A percentile compares a stretch with the other conserved stretches of the same genome.
phyloP scores from a whole-genome alignment of 2,797 vertebrate genomes.

The Etheostoma perlongum region DNA sequence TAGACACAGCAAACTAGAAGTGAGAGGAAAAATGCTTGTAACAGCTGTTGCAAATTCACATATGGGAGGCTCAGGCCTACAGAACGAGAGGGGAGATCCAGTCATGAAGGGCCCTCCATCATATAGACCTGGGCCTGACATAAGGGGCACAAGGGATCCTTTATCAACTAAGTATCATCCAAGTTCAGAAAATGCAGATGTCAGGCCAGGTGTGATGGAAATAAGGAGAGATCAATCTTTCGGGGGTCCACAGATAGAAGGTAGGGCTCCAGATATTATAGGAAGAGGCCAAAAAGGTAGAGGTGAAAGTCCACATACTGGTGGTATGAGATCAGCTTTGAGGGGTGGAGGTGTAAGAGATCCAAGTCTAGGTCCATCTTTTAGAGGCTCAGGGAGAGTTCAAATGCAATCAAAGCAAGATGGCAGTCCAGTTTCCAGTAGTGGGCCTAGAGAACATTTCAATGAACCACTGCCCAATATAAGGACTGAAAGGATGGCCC shows the following conservation, averaged over 20 bases:
- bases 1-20: neutral
- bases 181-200: constrained; percentile 28
- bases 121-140: constrained; percentile 28
- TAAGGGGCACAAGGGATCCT: neutral
- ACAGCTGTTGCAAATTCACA: constrained; percentile 19
- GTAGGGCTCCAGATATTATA: constrained; percentile 20
- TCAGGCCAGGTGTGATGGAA: constrained; percentile 17
- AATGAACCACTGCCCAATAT: constrained; percentile 6
- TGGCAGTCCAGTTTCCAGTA: constrained; percentile 23
- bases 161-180: constrained; percentile 13
- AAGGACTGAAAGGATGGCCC: constrained; percentile 8
- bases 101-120: constrained; percentile 6
- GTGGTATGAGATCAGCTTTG: constrained; percentile 17
- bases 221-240: constrained; percentile 16
- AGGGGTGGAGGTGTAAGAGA: constrained; percentile 21
- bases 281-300: constrained; percentile 25
- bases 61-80: constrained; percentile 14
- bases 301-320: constrained; percentile 18
- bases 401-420: constrained; percentile 34
- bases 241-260: constrained; percentile 20
- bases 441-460: constrained; percentile 25
- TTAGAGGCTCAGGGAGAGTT: constrained; percentile 22
- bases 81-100: constrained; percentile 26
- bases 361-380: constrained; percentile 23
- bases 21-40: constrained; percentile 25